Percentiles rank a stretch among this genome's conserved stretches.
phyloP scores from a whole-genome alignment of 2,797 vertebrate genomes.

The Glossophaga mutica region DNA sequence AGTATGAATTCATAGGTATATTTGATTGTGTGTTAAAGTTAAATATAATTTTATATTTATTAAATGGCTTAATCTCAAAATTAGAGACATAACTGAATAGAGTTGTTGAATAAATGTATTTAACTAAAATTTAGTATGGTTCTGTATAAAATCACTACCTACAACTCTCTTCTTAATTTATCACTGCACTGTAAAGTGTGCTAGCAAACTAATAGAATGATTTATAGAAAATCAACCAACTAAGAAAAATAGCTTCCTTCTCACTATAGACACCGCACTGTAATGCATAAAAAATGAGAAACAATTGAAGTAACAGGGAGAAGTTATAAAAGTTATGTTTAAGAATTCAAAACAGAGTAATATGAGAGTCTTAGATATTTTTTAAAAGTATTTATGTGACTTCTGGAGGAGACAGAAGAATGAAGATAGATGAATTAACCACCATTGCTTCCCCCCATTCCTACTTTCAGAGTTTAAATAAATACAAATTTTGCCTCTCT shows the following conservation, averaged over 20 bases:
- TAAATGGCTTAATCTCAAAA: neutral
- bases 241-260: neutral
- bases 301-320: neutral
- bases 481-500: neutral
- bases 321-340: neutral
- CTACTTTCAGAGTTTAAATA: neutral
- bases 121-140: neutral
- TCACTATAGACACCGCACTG: neutral
- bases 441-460: neutral
- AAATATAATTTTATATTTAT: neutral
- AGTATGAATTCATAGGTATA: neutral
- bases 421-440: neutral
- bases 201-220: neutral
- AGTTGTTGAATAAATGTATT: neutral
- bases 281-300: neutral
- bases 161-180: neutral
- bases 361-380: neutral
- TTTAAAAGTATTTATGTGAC: neutral
- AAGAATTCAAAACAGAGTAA: neutral
- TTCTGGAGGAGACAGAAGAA: neutral
- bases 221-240: neutral
- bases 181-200: neutral
- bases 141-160: neutral
- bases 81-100: neutral
- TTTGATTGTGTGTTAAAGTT: neutral